Conservation (phyloP, 2,797 vertebrate species). For the Hafferia zeledoni region DNA sequence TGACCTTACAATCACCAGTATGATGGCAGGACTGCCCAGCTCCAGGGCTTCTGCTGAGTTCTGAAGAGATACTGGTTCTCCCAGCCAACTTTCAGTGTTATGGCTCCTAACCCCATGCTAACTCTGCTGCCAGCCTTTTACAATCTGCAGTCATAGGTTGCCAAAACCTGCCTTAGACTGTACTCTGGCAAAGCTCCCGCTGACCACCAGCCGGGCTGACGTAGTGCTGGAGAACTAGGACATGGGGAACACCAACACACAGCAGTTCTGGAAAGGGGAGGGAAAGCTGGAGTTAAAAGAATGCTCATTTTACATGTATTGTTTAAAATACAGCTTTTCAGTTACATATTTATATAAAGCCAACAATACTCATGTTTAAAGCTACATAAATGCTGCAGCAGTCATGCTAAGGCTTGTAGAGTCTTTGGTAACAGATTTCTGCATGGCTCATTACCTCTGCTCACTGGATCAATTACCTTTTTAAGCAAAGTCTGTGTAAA, state of each 20-base stretch:
- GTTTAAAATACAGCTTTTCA: not conserved
- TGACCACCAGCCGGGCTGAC: not conserved
- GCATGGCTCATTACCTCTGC: not conserved
- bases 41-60: not conserved
- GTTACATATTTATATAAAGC: not conserved
- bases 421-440: not conserved
- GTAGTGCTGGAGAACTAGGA: not conserved
- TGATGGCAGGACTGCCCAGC: not conserved
- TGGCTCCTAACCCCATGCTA: not conserved
- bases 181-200: not conserved
- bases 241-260: not conserved
- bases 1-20: not conserved
- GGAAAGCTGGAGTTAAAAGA: not conserved
- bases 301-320: rapidly evolving
- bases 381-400: not conserved
- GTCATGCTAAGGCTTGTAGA: not conserved
- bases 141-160: not conserved
- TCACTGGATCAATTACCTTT: not conserved
- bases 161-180: not conserved
- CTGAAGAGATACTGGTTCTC: not conserved
- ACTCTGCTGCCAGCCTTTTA: not conserved
- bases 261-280: not conserved
- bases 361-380: not conserved
- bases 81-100: not conserved
- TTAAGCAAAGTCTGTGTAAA: not conserved